Evolutionary conservation across 1,140 invertebrate species (phyloP).

Genomic region (Coenobita brevimanus): DNA sequence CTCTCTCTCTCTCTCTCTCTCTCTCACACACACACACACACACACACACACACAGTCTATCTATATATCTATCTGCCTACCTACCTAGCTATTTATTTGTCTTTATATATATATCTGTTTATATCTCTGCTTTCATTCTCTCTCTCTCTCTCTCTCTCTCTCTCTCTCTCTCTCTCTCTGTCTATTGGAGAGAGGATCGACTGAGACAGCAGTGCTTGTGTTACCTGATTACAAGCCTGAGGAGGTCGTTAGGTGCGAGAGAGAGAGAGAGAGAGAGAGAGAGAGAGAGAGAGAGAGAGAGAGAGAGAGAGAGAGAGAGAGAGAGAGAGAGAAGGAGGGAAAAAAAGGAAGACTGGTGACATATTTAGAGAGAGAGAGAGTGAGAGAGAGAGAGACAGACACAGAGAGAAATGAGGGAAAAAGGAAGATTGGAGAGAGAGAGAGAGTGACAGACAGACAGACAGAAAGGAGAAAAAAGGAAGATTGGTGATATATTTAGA

Average conservation of each 20-base stretch:
- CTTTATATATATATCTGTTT: too few species aligned
- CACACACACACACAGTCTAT: too few species aligned
- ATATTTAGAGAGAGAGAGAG: background rate
- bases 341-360: background rate
- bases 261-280: too few species aligned
- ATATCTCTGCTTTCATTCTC: too few species aligned
- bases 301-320: background rate
- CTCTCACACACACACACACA: background rate
- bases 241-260: too few species aligned
- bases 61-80: background rate
- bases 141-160: background rate
- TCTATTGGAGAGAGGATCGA: too few species aligned
- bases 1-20: background rate
- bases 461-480: constrained; percentile 2
- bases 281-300: background rate
- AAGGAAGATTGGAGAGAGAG: background rate
- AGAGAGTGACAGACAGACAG: too few species aligned
- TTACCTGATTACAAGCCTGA: too few species aligned
- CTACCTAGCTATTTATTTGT: too few species aligned
- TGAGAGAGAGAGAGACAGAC: background rate
- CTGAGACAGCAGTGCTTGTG: too few species aligned
- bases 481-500: background rate
- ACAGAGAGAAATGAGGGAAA: background rate
- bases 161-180: background rate
- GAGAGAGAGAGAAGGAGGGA: background rate